These are phyloP conservation scores for Leptoteleia sp. DNA, from an alignment of 1,140 invertebrate genomes.

Conservation along the genomic window DNA sequence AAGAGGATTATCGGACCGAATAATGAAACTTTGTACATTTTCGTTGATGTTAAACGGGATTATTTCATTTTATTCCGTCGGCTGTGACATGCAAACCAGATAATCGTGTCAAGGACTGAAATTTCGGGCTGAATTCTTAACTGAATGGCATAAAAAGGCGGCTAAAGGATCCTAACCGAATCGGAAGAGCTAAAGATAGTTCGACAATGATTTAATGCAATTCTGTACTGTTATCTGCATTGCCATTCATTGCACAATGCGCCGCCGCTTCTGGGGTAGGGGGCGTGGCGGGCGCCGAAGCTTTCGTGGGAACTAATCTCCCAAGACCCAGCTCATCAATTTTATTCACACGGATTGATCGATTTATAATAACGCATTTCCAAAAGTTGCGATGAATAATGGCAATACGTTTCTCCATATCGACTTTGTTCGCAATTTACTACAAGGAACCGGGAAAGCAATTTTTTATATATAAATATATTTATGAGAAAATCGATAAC, in stretches of 20 bases:
- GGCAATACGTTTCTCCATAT: slow-evolving; percentile 43
- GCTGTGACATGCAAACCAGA: background rate
- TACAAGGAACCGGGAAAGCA: background rate
- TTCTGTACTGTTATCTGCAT: slow-evolving; percentile 47
- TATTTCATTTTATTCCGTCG: background rate
- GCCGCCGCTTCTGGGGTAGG: background rate
- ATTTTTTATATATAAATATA: slow-evolving; percentile 20
- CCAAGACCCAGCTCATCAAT: slow-evolving; percentile 41
- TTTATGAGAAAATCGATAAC: slow-evolving; percentile 46
- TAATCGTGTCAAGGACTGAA: slow-evolving; percentile 13
- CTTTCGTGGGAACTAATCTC: slow-evolving; percentile 40
- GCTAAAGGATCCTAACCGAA: slow-evolving; percentile 25
- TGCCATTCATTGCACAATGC: slow-evolving; percentile 46
- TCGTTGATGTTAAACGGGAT: too few relatives aligned
- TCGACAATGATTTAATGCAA: slow-evolving; percentile 48
- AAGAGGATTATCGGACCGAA: too few relatives aligned
- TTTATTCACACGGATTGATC: slow-evolving; percentile 34
- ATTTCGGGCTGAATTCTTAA: background rate
- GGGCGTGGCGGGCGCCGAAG: background rate
- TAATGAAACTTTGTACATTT: too few relatives aligned
- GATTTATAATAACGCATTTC: slow-evolving; percentile 52
- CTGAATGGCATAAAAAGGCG: slow-evolving; percentile 19
- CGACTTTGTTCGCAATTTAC: slow-evolving; percentile 28
- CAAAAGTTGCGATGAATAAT: slow-evolving; percentile 51
- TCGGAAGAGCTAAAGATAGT: slow-evolving; percentile 35